Evolutionary conservation across 1,140 invertebrate genomes (phyloP).

Genomic region (Augochlora pura): DNA sequence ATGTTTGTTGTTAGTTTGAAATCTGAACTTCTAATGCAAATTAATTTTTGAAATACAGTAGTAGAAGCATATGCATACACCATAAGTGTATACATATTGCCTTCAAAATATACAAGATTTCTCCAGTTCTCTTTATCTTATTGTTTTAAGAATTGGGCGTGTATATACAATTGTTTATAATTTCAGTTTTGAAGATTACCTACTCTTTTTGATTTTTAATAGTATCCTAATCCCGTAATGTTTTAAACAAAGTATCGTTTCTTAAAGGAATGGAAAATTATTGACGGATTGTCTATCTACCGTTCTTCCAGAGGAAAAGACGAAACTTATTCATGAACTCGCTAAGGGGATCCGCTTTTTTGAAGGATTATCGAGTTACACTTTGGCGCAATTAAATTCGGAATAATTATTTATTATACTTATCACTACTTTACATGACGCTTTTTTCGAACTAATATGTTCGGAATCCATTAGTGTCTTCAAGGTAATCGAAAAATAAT

Average conservation of each 20-base stretch:
- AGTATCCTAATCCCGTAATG: no score
- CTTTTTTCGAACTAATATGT: neutral
- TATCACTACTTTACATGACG: neutral
- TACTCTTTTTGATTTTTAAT: no score
- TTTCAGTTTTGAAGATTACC: no score
- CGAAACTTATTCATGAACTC: conserved; percentile 14
- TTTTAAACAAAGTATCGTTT: neutral
- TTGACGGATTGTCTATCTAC: conserved; percentile 21
- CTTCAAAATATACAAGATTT: no score
- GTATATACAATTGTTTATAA: no score
- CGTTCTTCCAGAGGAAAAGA: conserved; percentile 19
- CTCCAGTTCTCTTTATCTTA: no score
- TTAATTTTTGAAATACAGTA: no score
- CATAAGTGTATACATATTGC: no score
- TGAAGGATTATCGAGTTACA: neutral
- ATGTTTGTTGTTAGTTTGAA: no score
- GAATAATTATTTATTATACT: neutral
- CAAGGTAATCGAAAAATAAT: neutral
- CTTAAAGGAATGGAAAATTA: conserved; percentile 27
- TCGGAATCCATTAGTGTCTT: neutral
- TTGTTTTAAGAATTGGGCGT: no score
- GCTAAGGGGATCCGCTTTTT: neutral
- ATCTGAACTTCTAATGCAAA: no score
- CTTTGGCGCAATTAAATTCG: neutral
- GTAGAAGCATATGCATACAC: no score